A percentile compares a stretch with the other conserved stretches of the same genome.
These are phyloP conservation scores for Cepphus grylle DNA, from an alignment of 2,113 vertebrate genomes.

Conservation along the genomic window DNA sequence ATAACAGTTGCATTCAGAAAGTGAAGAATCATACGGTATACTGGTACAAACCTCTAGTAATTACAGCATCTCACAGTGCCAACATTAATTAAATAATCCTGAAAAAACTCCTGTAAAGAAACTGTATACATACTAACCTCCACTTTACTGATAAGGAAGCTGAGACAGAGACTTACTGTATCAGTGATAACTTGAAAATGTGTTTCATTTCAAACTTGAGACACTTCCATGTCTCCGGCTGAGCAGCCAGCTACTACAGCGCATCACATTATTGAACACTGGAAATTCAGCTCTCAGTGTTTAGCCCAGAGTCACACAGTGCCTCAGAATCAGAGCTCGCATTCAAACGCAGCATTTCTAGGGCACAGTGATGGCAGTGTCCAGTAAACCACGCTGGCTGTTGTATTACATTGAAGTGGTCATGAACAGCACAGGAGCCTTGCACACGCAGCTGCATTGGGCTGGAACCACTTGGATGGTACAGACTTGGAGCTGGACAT, in stretches of 20 bases:
- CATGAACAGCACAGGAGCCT: not conserved
- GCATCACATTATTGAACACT: not conserved
- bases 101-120: not conserved
- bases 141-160: not conserved
- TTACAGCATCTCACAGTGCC: not conserved
- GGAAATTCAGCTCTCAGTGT: not conserved
- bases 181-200: not conserved
- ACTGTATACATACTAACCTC: not conserved
- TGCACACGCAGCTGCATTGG: not conserved
- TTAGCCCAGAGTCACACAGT: not conserved
- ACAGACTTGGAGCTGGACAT: not conserved
- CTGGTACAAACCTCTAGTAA: not conserved
- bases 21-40: not conserved
- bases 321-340: not conserved
- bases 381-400: not conserved
- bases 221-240: not conserved
- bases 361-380: not conserved
- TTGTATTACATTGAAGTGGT: not conserved
- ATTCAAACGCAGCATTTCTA: not conserved
- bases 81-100: constrained; percentile 2
- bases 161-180: not conserved
- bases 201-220: not conserved
- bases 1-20: constrained; percentile 52
- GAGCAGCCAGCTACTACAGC: not conserved
- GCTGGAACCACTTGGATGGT: not conserved